phyloP scores from a whole-genome alignment of 2,888 invertebrate genomes.

The Eudasyphora cyanicolor region DNA sequence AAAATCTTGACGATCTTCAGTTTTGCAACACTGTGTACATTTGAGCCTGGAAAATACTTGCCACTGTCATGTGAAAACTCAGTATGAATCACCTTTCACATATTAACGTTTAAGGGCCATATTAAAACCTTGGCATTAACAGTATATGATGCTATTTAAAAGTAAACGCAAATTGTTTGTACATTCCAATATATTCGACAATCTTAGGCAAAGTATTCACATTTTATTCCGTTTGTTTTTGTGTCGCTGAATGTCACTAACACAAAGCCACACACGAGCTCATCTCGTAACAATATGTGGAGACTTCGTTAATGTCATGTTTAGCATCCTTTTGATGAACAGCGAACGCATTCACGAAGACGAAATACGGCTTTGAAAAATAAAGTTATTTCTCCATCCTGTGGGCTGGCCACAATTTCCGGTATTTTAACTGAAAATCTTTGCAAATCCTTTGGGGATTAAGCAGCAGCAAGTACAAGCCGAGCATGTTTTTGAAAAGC shows the following conservation, averaged over 20 bases:
- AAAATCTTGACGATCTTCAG: too few species aligned
- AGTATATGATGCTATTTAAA: too few species aligned
- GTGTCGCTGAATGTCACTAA: neutral
- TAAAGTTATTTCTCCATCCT: conserved; percentile 8
- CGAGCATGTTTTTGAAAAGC: conserved; percentile 62
- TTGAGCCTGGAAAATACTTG: too few species aligned
- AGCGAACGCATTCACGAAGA: neutral
- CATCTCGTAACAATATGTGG: neutral
- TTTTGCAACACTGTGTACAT: too few species aligned
- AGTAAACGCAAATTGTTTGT: too few species aligned
- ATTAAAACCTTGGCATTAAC: too few species aligned
- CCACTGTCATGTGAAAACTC: too few species aligned
- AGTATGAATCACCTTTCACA: too few species aligned
- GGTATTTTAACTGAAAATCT: conserved; percentile 58
- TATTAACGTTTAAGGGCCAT: too few species aligned
- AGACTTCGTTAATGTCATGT: neutral
- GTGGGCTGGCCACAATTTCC: conserved; percentile 63
- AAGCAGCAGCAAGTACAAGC: too few species aligned
- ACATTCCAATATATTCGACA: neutral
- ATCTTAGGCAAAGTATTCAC: too few species aligned
- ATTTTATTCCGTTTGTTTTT: neutral
- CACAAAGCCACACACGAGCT: neutral
- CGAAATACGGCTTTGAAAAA: neutral
- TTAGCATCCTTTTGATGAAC: conserved; percentile 20
- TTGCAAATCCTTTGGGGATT: conserved; percentile 43